Evolutionary conservation across 2,113 vertebrate genomes (phyloP).

Genomic region (Bos indicus): DNA sequence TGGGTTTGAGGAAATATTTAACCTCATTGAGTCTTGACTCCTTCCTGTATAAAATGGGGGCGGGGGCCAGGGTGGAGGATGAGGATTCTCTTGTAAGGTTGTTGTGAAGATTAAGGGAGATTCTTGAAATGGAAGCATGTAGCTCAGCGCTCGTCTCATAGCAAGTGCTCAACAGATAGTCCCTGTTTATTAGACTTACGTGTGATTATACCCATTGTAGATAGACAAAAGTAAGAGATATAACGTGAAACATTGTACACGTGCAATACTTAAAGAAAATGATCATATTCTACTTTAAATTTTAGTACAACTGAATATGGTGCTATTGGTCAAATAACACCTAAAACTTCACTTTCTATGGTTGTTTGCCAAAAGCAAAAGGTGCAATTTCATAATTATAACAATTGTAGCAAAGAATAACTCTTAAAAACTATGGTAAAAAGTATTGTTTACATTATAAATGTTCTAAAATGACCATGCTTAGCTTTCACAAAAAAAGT

Average conservation of each 20-base stretch:
- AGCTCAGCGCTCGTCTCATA: neutral
- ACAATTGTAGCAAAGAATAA: neutral
- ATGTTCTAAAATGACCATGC: neutral
- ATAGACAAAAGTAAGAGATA: neutral
- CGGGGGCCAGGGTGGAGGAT: neutral
- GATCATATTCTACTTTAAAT: neutral
- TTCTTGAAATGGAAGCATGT: neutral
- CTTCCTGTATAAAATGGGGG: neutral
- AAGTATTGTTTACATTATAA: neutral
- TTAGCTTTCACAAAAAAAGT: neutral
- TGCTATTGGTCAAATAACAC: neutral
- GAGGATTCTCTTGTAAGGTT: neutral
- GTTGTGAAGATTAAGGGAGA: neutral
- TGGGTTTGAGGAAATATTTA: neutral
- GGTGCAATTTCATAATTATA: neutral
- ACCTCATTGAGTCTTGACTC: neutral
- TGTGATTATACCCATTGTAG: neutral
- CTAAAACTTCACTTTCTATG: neutral
- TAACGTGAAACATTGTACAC: neutral
- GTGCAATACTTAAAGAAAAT: neutral
- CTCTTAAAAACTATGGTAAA: neutral
- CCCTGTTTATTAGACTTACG: neutral
- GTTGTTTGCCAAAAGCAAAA: constrained; percentile 1
- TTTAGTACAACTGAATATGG: neutral
- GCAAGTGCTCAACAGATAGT: neutral